These are phyloP conservation scores for Lamellibrachia luymesi DNA, from an alignment of 1,140 invertebrate species.

Conservation along the genomic window DNA sequence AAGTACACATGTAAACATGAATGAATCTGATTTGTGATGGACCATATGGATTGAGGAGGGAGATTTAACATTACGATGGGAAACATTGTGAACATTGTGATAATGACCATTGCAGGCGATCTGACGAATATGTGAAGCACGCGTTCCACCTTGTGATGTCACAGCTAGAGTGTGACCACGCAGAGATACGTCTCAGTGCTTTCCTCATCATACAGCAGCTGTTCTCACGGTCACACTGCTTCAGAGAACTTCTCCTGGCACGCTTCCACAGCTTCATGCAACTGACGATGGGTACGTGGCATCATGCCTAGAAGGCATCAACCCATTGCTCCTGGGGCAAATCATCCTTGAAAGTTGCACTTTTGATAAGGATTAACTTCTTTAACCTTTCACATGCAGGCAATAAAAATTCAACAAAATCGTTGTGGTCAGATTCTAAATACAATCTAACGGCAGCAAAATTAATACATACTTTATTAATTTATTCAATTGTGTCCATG, in stretches of 20 bases:
- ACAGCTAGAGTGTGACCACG: slow-evolving; percentile 61
- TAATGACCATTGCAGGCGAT: slow-evolving; percentile 50
- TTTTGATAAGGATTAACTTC: background rate
- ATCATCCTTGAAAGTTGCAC: background rate
- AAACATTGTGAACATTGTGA: background rate
- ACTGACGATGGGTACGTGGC: slow-evolving; percentile 46
- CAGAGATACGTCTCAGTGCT: slow-evolving; percentile 62
- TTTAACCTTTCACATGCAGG: background rate
- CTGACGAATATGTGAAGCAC: slow-evolving; percentile 58
- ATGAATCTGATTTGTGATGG: too few species aligned
- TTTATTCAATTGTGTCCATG: too few species aligned
- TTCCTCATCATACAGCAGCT: slow-evolving; percentile 62
- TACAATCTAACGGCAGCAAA: too few species aligned
- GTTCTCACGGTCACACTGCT: slow-evolving; percentile 62
- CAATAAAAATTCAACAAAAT: too few species aligned
- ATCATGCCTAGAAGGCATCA: background rate
- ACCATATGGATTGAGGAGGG: background rate
- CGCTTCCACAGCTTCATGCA: slow-evolving; percentile 61
- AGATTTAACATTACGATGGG: background rate
- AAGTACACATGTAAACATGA: too few species aligned
- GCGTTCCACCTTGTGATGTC: slow-evolving; percentile 57
- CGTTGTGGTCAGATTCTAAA: too few species aligned
- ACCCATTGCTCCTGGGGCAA: too few species aligned
- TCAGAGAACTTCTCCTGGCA: slow-evolving; percentile 59
- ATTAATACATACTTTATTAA: too few species aligned